phyloP scores from a whole-genome alignment of 2,797 vertebrate genomes.

The Sparidentex hasta region DNA sequence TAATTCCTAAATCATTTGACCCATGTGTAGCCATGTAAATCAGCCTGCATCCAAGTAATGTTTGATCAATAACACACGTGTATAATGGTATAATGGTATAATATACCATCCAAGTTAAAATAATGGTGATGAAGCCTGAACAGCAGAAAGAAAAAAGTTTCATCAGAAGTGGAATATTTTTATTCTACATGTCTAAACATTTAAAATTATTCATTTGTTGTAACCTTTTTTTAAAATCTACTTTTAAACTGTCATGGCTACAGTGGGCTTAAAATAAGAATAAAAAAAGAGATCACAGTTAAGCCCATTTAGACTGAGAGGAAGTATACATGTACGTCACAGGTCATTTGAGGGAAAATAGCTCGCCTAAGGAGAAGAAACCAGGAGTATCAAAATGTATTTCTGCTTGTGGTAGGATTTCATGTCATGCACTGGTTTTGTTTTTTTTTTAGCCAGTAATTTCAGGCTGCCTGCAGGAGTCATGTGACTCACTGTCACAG shows the following conservation, averaged over 20 bases:
- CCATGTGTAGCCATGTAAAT: neutral
- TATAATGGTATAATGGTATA: too few relatives aligned
- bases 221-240: neutral
- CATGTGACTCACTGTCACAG: neutral
- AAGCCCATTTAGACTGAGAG: neutral
- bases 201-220: neutral
- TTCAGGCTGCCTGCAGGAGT: neutral
- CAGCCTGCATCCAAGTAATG: neutral
- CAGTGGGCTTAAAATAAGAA: neutral
- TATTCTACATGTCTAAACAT: neutral
- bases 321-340: neutral
- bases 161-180: neutral
- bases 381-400: neutral
- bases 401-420: conserved; percentile 3
- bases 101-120: conserved; percentile 4
- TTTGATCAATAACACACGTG: conserved; percentile 39
- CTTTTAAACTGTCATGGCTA: neutral
- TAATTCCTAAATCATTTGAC: neutral
- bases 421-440: neutral
- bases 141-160: neutral
- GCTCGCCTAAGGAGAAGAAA: neutral
- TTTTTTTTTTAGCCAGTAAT: too few relatives aligned
- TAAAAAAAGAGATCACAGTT: neutral
- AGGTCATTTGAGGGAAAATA: neutral
- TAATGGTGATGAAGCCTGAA: conserved; percentile 3